Evolutionary conservation across 2,113 vertebrate genomes (phyloP).

Genomic region (Sturnira hondurensis): DNA sequence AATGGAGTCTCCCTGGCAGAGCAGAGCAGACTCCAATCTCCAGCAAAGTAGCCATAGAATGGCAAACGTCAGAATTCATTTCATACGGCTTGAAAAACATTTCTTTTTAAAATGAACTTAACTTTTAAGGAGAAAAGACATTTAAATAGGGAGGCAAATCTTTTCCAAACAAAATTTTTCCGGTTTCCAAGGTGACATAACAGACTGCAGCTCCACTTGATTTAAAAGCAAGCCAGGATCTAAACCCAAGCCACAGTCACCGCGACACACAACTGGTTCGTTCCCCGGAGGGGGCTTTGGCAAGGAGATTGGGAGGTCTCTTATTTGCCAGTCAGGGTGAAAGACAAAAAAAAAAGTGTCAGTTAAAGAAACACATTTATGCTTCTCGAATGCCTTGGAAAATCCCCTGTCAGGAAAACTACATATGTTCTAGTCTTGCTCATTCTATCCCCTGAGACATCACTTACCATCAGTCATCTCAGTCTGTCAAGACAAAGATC

Average conservation of each 20-base stretch:
- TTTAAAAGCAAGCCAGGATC: conserved; percentile 38
- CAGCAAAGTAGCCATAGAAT: neutral
- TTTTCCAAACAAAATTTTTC: conserved; percentile 32
- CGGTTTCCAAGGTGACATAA: conserved; percentile 11
- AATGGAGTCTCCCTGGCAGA: conserved; percentile 43
- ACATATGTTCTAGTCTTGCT: neutral
- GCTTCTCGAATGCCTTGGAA: conserved; percentile 51
- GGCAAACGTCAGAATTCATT: conserved; percentile 42
- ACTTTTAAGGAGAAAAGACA: neutral
- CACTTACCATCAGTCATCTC: conserved; percentile 47
- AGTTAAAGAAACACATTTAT: conserved; percentile 50
- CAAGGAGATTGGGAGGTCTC: neutral
- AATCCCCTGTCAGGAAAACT: conserved; percentile 8
- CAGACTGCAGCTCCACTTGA: conserved; percentile 13
- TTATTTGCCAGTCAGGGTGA: conserved; percentile 33
- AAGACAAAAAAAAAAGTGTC: conserved; percentile 39
- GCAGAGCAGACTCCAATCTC: neutral
- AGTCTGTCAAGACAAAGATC: conserved; percentile 41
- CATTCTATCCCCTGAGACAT: conserved; percentile 50
- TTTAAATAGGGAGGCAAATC: neutral
- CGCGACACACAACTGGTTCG: neutral
- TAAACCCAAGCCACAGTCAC: neutral
- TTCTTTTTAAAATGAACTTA: conserved; percentile 48
- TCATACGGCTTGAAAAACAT: neutral
- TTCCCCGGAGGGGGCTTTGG: neutral